These are phyloP conservation scores for Globodera rostochiensis DNA, from an alignment of 1,140 invertebrate genomes.

Conservation along the genomic window DNA sequence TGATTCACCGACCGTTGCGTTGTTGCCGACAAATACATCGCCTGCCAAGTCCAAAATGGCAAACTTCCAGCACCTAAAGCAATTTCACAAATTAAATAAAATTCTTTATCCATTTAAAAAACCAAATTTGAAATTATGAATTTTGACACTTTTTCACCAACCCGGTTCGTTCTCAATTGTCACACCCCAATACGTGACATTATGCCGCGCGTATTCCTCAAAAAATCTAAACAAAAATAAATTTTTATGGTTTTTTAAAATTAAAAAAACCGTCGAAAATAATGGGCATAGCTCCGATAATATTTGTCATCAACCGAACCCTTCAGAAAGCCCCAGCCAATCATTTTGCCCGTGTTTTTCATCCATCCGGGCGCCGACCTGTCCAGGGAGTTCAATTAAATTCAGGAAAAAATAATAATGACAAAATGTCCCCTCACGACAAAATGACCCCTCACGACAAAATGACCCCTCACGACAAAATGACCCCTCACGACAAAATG, in stretches of 20 bases:
- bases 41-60: constrained; percentile 72
- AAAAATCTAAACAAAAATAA: constrained; percentile 70
- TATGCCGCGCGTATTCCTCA: constrained; percentile 70
- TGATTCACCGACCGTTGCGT: constrained; percentile 43
- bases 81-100: too few relatives aligned
- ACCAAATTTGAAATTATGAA: too few relatives aligned
- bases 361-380: constrained; percentile 88
- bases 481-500: constrained; percentile 66
- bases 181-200: constrained; percentile 72
- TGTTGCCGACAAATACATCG: constrained; percentile 76
- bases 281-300: constrained; percentile 80
- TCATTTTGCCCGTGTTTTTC: constrained; percentile 77
- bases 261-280: constrained; percentile 73
- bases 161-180: constrained; percentile 73
- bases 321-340: constrained; percentile 71
- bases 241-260: not conserved
- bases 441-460: too few relatives aligned
- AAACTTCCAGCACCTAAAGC: constrained; percentile 48
- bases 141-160: not conserved
- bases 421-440: too few relatives aligned
- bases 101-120: too few relatives aligned
- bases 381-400: not conserved
- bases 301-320: constrained; percentile 70
- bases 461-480: too few relatives aligned
- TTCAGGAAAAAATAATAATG: not conserved